Base-by-base conservation (phyloP, 2,113 vertebrate genomes). In the Sturnira hondurensis region DNA sequence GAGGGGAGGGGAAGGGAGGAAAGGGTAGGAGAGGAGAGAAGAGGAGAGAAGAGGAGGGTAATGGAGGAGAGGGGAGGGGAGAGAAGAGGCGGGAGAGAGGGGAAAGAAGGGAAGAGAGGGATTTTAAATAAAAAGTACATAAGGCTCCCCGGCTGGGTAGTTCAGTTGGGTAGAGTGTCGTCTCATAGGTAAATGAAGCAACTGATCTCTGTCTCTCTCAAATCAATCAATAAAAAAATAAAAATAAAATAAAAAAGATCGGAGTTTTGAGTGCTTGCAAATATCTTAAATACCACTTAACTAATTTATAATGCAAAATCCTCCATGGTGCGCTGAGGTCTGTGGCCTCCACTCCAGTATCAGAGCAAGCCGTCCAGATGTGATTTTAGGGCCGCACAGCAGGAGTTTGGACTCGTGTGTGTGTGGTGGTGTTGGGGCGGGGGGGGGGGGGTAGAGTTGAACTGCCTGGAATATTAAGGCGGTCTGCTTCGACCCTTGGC, bases 201-300 rank as follows among this genome's bases (percentile, higher is more conserved):
- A 63, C 13, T 26, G 15, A 63, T 63, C 61, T 31, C 12, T 31
- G 24, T 61, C 61, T 63, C 28, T 31, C 61, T 61, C 24, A 61
- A 61, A 31, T 63, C 28, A 63, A 63, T 63, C 11, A 26, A 61
- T 56, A 56, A 28, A 61, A 28, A 26, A 26, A 61, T 56, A 56
- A 28, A 61, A 28, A 61, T 61, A 61, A 26, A 58, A 26, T 26
- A 61, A 28, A 26, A 56, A 98, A 98, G 98, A 97, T 95, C 89
- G 97, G 97, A 97, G 97, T 97, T 98, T 97, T 97, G 98, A 97
- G 97, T 98, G 96, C 98, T 98, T 97, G 97, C 95, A 98, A 98
- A 98, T 97, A 97, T 98, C 98, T 98, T 96, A 95, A 98, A 98
- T 97, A 95, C 97, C 98, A 98, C 97, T 98, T 98, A 98, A 97